Percentiles rank a stretch among this genome's conserved stretches.
Evolutionary conservation across 2,888 invertebrate species (phyloP).

Genomic region (Ethmia dodecea): DNA sequence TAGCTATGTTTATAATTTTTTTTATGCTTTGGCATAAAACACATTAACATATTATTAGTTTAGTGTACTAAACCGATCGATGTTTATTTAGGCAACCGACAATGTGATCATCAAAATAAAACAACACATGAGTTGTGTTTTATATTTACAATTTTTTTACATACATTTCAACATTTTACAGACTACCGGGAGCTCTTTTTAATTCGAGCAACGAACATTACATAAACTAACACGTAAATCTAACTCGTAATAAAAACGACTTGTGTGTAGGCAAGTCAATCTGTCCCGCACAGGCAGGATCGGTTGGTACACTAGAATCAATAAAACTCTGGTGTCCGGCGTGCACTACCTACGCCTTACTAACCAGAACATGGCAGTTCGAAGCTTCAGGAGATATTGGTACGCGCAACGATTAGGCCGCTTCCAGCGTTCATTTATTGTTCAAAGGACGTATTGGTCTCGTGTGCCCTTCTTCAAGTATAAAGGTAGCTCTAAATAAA

Average conservation of each 20-base stretch:
- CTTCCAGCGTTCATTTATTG: conserved; percentile 52
- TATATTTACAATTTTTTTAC: conserved; percentile 75
- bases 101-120: conserved; percentile 51
- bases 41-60: no score
- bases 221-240: conserved; percentile 76
- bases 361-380: conserved; percentile 61
- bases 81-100: conserved; percentile 31
- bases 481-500: conserved; percentile 28
- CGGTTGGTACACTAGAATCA: conserved; percentile 67
- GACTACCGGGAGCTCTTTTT: conserved; percentile 76
- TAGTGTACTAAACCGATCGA: conserved; percentile 24
- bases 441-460: conserved; percentile 64
- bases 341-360: conserved; percentile 26
- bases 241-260: conserved; percentile 71
- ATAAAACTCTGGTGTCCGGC: conserved; percentile 69
- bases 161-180: conserved; percentile 77
- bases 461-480: conserved; percentile 44
- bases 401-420: conserved; percentile 67
- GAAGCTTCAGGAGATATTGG: conserved; percentile 58
- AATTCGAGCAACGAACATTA: conserved; percentile 78
- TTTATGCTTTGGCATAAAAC: no score
- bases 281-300: conserved; percentile 53
- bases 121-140: conserved; percentile 62
- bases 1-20: no score
- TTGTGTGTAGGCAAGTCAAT: conserved; percentile 53